Conservation (phyloP, 2,113 vertebrate genomes). For the Pyrgilauda ruficollis region DNA sequence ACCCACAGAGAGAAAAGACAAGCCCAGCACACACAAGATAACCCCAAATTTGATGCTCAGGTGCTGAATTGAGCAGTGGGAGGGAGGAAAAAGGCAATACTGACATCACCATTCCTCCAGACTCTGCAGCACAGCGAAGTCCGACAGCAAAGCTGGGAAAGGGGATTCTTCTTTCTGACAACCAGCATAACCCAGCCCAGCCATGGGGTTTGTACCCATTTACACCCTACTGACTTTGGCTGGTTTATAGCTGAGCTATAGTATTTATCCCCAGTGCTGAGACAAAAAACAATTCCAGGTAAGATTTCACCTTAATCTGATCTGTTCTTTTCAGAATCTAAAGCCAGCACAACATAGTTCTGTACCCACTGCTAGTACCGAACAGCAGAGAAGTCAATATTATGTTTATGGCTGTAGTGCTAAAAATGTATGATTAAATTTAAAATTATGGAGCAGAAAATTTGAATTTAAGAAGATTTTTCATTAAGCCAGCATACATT, state of each 20-base stretch:
- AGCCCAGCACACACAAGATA: not conserved
- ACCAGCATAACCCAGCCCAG: not conserved
- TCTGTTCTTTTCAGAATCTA: not conserved
- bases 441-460: constrained; percentile 28
- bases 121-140: not conserved
- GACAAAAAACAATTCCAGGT: not conserved
- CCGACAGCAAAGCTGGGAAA: not conserved
- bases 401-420: not conserved
- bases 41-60: no score
- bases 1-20: not conserved
- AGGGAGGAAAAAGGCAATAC: not conserved
- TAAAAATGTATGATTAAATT: not conserved
- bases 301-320: not conserved
- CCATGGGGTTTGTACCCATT: not conserved
- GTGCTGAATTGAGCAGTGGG: not conserved
- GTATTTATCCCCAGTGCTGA: not conserved
- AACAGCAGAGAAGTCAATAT: not conserved
- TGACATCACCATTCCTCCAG: rapidly evolving
- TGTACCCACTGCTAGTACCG: not conserved
- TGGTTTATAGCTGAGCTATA: not conserved
- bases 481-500: not conserved
- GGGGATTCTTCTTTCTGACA: not conserved
- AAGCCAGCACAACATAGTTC: not conserved
- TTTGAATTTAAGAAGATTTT: constrained; percentile 22
- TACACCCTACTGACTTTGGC: not conserved